Conservation (phyloP, 2,888 invertebrate species). For the Venusia cambrica region DNA sequence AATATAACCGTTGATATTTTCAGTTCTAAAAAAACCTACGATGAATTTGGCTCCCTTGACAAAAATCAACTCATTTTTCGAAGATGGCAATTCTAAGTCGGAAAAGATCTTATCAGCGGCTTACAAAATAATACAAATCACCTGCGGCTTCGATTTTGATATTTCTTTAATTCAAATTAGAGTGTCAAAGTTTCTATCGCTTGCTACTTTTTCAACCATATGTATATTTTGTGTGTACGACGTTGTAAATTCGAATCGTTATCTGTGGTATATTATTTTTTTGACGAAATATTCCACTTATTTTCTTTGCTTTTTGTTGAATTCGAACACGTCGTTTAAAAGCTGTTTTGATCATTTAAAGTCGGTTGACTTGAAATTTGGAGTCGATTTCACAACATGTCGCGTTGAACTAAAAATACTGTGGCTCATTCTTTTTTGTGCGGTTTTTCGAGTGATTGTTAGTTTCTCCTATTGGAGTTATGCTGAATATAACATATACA, state of each 20-base stretch:
- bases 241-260: no score
- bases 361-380: neutral
- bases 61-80: neutral
- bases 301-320: neutral
- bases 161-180: constrained; percentile 2
- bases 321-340: neutral
- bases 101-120: neutral
- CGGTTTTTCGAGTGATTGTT: neutral
- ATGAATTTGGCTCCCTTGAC: neutral
- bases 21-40: neutral
- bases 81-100: neutral
- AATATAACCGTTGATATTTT: neutral
- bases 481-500: no score
- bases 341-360: neutral
- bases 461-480: neutral
- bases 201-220: no score
- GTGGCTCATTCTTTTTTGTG: neutral
- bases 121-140: neutral
- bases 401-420: neutral
- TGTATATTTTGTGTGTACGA: no score
- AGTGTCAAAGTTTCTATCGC: no score
- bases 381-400: neutral
- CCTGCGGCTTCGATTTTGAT: neutral
- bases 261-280: neutral
- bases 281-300: neutral